Conservation (phyloP, 1,140 invertebrate species). For the Periplaneta americana region DNA sequence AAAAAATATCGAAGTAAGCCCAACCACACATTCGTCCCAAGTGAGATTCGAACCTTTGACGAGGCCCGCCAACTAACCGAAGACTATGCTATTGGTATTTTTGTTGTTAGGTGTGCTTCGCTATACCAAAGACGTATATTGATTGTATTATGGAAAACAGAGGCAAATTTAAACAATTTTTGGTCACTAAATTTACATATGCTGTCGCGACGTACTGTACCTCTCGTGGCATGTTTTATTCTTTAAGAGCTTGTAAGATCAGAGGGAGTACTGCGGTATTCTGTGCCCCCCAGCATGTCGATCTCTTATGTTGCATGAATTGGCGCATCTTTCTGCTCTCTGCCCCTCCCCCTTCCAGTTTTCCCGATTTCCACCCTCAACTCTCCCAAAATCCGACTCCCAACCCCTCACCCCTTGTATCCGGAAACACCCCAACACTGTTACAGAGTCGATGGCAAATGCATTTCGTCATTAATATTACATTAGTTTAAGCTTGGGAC, state of each 20-base stretch:
- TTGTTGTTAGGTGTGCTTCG: too few relatives aligned
- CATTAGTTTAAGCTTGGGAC: constrained; percentile 10
- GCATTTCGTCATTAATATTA: constrained; percentile 16
- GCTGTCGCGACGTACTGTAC: too few relatives aligned
- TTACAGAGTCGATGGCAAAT: constrained; percentile 5
- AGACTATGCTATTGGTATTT: too few relatives aligned
- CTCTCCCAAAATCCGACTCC: background rate
- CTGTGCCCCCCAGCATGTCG: background rate
- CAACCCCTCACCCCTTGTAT: background rate
- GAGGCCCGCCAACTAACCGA: too few relatives aligned
- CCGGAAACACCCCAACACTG: background rate
- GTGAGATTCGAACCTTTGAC: too few relatives aligned
- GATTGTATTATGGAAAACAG: too few relatives aligned
- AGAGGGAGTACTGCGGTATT: background rate
- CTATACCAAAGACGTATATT: too few relatives aligned
- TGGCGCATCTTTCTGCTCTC: background rate
- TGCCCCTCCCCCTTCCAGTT: background rate
- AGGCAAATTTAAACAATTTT: too few relatives aligned
- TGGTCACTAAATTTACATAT: too few relatives aligned
- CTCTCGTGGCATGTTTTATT: background rate
- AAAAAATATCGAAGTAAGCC: too few relatives aligned
- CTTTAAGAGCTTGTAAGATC: background rate
- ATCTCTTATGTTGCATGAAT: background rate
- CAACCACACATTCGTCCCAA: too few relatives aligned
- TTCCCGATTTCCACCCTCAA: background rate